Percentiles rank a stretch among this genome's conserved stretches.
Conservation (phyloP, 30 jellyfish, hydroid and myxozoan species). For the Pelagia noctiluca region DNA sequence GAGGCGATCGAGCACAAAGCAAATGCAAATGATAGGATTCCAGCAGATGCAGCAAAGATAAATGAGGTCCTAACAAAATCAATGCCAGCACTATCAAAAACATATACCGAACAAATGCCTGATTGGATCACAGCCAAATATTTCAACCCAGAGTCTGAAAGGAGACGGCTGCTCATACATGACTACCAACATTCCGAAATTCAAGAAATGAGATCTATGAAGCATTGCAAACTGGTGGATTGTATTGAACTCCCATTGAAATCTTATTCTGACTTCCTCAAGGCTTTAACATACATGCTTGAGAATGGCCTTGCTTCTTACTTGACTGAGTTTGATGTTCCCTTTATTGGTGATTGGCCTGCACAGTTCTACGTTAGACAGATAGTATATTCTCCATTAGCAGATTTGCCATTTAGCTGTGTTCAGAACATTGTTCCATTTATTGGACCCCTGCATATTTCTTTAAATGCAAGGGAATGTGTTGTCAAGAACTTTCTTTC, state of each 20-base stretch:
- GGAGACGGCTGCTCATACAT: slow-evolving; percentile 27
- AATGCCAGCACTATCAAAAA: slow-evolving; percentile 11
- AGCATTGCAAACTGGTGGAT: slow-evolving; percentile 22
- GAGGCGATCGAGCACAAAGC: too few relatives aligned
- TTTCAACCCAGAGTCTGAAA: slow-evolving; percentile 27
- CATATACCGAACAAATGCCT: slow-evolving; percentile 20
- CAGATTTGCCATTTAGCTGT: neutral
- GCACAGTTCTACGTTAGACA: slow-evolving; percentile 9
- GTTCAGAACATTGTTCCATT: slow-evolving; percentile 3
- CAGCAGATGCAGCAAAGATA: slow-evolving; percentile 4
- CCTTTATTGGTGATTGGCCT: neutral
- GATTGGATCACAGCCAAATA: too few relatives aligned
- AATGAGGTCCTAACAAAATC: slow-evolving; percentile 16
- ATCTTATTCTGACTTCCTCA: too few relatives aligned
- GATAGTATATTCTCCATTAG: neutral
- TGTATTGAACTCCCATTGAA: slow-evolving; percentile 3
- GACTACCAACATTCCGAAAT: slow-evolving; percentile 12
- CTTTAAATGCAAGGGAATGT: too few relatives aligned
- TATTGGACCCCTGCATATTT: too few relatives aligned
- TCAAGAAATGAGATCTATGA: slow-evolving; percentile 22
- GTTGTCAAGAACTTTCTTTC: neutral
- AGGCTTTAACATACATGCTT: slow-evolving; percentile 9
- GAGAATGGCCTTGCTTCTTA: too few relatives aligned
- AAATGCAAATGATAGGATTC: slow-evolving; percentile 10
- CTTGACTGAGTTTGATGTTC: slow-evolving; percentile 12